phyloP scores from a whole-genome alignment of 2,797 vertebrate species.

The Eupleurogrammus muticus region DNA sequence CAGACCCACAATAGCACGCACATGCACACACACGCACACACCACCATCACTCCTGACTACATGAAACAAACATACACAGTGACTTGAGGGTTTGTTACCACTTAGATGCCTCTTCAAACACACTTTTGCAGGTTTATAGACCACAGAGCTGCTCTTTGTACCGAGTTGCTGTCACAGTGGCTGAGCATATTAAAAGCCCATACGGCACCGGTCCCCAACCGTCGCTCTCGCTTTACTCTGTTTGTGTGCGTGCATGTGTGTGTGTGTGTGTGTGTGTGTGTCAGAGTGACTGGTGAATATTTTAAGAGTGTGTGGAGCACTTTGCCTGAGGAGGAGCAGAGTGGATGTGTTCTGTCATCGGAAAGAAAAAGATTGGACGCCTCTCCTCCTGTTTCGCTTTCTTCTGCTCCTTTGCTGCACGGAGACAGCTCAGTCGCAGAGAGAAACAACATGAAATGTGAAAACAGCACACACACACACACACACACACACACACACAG shows the following conservation, averaged over 20 bases:
- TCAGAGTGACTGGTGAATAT: constrained; percentile 70
- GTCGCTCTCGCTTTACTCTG: constrained; percentile 8
- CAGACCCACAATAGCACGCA: neutral
- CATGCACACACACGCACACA: constrained; percentile 1
- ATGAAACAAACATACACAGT: neutral
- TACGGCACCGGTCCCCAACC: constrained; percentile 39
- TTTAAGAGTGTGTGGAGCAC: constrained; percentile 72
- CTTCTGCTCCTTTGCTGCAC: constrained; percentile 43
- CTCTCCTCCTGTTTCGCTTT: constrained; percentile 11
- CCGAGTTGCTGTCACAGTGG: constrained; percentile 50
- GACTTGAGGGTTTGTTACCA: neutral
- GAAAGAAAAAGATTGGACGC: constrained; percentile 45
- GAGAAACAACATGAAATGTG: constrained; percentile 10
- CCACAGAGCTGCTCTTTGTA: constrained; percentile 52
- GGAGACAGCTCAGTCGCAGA: constrained; percentile 52
- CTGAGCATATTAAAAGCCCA: constrained; percentile 56
- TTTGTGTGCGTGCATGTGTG: neutral
- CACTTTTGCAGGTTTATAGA: constrained; percentile 20
- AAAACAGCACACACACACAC: constrained; percentile 7
- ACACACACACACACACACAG: constrained; percentile 1
- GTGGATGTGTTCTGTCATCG: constrained; percentile 69
- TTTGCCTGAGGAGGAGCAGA: constrained; percentile 66
- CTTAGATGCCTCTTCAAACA: constrained; percentile 2
- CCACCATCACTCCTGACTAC: neutral
- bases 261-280: constrained; percentile 33